Percentiles rank a stretch among this genome's conserved stretches.
phyloP scores from a whole-genome alignment of 2,797 vertebrate genomes.

The Aldrovandia affinis region DNA sequence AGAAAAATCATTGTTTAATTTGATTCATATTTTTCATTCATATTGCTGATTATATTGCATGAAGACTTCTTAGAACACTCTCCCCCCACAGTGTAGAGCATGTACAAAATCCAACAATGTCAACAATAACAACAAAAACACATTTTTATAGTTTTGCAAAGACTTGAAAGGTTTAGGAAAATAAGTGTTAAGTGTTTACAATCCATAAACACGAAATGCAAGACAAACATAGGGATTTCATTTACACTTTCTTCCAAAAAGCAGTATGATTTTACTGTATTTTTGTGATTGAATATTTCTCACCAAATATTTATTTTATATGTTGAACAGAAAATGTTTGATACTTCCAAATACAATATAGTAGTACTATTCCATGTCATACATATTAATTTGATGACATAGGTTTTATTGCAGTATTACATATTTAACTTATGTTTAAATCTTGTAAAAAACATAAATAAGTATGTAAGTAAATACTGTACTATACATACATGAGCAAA shows the following conservation, averaged over 20 bases:
- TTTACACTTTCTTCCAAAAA: neutral
- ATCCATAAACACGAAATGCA: neutral
- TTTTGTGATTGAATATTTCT: slow-evolving; percentile 9
- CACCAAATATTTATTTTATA: neutral
- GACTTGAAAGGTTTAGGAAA: neutral
- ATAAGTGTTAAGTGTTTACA: neutral
- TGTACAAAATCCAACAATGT: too few species aligned
- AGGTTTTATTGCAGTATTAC: neutral
- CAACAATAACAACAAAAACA: neutral
- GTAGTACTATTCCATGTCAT: neutral
- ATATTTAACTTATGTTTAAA: too few species aligned
- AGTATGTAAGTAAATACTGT: too few species aligned
- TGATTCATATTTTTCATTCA: too few species aligned
- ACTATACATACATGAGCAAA: too few species aligned
- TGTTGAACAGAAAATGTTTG: neutral
- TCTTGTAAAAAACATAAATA: too few species aligned
- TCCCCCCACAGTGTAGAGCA: too few species aligned
- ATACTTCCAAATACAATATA: neutral
- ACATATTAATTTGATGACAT: neutral
- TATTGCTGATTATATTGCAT: too few species aligned
- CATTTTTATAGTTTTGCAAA: neutral
- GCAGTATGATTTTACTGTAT: neutral
- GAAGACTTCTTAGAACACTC: too few species aligned
- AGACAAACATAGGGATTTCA: neutral
- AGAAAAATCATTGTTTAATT: neutral